phyloP scores from a whole-genome alignment of 2,888 invertebrate genomes.

The Apantesis nais region DNA sequence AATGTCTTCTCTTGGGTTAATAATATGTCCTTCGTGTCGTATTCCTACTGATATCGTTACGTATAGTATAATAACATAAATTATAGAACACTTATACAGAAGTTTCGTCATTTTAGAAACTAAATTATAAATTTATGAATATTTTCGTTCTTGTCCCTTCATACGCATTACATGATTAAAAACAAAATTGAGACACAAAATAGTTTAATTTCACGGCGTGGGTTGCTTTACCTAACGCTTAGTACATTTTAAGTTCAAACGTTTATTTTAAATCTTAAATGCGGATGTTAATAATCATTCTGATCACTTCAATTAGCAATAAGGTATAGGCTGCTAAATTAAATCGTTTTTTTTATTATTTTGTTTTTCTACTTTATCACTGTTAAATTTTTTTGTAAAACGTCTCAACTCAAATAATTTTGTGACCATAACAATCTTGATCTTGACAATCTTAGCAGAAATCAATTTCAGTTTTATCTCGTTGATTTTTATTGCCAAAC shows the following conservation, averaged over 20 bases:
- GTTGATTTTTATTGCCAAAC: slow-evolving; percentile 63
- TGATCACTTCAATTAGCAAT: background rate
- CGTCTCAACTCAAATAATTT: background rate
- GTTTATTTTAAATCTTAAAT: too few species aligned
- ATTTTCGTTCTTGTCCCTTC: background rate
- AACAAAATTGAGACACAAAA: background rate
- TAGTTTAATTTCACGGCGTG: slow-evolving; percentile 41
- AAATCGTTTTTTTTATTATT: background rate
- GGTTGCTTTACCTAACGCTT: too few species aligned
- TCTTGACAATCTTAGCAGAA: slow-evolving; percentile 19
- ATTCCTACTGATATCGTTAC: background rate
- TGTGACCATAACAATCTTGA: background rate
- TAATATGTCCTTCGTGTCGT: background rate
- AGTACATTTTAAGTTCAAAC: background rate
- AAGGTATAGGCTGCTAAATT: background rate
- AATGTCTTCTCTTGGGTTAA: slow-evolving; percentile 40
- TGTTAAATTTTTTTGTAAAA: background rate
- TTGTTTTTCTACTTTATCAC: background rate
- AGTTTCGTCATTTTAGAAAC: background rate
- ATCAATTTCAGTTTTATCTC: slow-evolving; percentile 54
- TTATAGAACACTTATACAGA: slow-evolving; percentile 3
- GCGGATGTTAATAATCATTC: background rate
- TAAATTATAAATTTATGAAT: background rate
- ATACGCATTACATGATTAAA: background rate
- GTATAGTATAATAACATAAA: background rate